Conservation (phyloP, 1,140 invertebrate genomes). For the Pseudoatta argentina region DNA sequence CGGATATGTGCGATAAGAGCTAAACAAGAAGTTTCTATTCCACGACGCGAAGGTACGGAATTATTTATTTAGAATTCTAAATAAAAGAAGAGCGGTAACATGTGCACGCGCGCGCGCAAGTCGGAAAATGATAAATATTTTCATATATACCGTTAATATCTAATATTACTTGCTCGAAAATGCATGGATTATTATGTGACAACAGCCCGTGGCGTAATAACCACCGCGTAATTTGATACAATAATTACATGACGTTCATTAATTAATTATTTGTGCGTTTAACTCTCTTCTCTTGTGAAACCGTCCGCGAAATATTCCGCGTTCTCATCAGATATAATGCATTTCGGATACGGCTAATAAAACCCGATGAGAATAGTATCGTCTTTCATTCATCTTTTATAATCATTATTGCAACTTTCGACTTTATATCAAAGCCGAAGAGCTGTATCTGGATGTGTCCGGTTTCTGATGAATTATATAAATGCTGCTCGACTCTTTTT, state of each 20-base stretch:
- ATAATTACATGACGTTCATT: constrained; percentile 55
- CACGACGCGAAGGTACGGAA: not conserved
- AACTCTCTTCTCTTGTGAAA: constrained; percentile 31
- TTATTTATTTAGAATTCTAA: constrained; percentile 19
- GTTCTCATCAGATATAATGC: constrained; percentile 19
- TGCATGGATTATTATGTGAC: constrained; percentile 46
- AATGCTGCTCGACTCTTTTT: not conserved
- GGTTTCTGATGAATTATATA: not conserved
- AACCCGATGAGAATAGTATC: not conserved
- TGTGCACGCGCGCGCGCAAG: not conserved
- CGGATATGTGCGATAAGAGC: not conserved
- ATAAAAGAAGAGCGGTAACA: not conserved
- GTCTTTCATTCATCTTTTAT: not conserved
- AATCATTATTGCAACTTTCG: not conserved
- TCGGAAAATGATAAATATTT: constrained; percentile 15
- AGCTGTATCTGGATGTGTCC: not conserved
- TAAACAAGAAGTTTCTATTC: not conserved
- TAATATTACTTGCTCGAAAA: constrained; percentile 49
- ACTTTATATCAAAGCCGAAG: not conserved
- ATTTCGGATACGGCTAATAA: constrained; percentile 15
- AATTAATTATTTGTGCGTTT: constrained; percentile 55
- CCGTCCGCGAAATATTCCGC: constrained; percentile 16
- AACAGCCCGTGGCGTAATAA: constrained; percentile 49
- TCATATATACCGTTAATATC: constrained; percentile 38
- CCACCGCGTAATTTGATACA: constrained; percentile 50